These are phyloP conservation scores for human DNA, from an alignment of 2,113 vertebrate species.

Conservation along the genomic window GRCh38 chr4:47426001-47426500, in stretches of 20 bases:
- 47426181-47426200: background rate
- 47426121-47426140: conserved; percentile 69
- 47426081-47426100: conserved; percentile 75
- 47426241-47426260: conserved; percentile 60
- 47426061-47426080: conserved; percentile 78
- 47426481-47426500: conserved; percentile 60
- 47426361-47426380: conserved; percentile 43
- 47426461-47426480: conserved; percentile 63
- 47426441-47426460: background rate
- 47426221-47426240: conserved; percentile 65
- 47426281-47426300: conserved; percentile 23
- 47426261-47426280: conserved; percentile 70
- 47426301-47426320: conserved; percentile 45
- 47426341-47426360: conserved; percentile 23
- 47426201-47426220: conserved; percentile 51
- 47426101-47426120: conserved; percentile 79
- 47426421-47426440: conserved; percentile 66
- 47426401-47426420: conserved; percentile 66
- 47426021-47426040: conserved; percentile 52
- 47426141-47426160: conserved; percentile 66
- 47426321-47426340: background rate
- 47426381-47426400: background rate
- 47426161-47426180: conserved; percentile 67
- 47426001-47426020: conserved; percentile 95
- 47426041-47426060: conserved; percentile 71